Base-by-base conservation (phyloP, 2,888 invertebrate genomes). In the Chesias legatella region DNA sequence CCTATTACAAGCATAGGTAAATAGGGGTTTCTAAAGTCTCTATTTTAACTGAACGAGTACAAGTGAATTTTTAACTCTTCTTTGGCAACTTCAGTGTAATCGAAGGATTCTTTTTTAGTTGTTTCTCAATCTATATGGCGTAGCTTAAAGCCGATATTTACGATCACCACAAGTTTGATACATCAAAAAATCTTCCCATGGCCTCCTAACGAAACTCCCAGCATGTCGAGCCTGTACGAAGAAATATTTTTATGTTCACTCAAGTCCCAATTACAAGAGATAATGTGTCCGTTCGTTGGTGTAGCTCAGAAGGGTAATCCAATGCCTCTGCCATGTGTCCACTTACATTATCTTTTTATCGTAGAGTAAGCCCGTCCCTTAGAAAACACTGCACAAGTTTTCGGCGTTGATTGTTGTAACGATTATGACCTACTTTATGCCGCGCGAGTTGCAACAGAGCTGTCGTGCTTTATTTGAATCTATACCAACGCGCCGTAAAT, bases 161-260 rank as follows among this genome's bases (percentile, higher is more conserved):
- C n/a, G n/a, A n/a, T n/a, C n/a, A n/a, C n/a, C n/a, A n/a, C n/a
- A n/a, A n/a, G n/a, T n/a, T n/a, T 22, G 10, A 37, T 3, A 21
- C 9, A 28, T 34, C 11, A 24, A 26, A 9, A 33, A 11, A 29
- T 38, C 42, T 60, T 59, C 56, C 51, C 55, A 60, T 63, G 63
- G 51, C 60, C 65, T 67, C 67, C 53, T 58, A 73, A 48, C 45
- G 38, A 40, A 48, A 42, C 53, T 51, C 51, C 41, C 41, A 51
- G 43, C 43, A 43, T 48, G 56, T 34, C 47, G n/a, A n/a, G n/a
- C n/a, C n/a, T n/a, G 43, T 36, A 43, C 56, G 64, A 53, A 67
- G 69, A 73, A 73, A 74, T 74, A 77, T 79, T 81, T 81, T 80
- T 74, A 79, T 76, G 77, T 63, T 60, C 72, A 76, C 68, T 75